Conservation (phyloP, 2,797 vertebrate genomes). For the Hydrolagus colliei region DNA sequence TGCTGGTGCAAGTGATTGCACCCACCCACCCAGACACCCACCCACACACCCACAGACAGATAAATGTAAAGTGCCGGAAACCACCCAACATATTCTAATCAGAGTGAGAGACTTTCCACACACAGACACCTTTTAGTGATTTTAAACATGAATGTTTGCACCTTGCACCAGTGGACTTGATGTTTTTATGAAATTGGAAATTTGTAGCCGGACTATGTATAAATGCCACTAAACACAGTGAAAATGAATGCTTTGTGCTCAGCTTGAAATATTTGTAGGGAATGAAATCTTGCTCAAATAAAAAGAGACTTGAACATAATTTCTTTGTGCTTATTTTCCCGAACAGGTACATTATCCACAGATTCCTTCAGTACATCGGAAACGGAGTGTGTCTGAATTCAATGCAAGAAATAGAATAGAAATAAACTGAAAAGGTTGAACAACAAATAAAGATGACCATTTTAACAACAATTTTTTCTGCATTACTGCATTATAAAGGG, state of each 20-base stretch:
- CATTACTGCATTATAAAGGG: no score
- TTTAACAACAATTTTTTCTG: background rate
- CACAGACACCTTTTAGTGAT: no score
- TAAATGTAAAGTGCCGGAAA: no score
- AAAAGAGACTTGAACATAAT: background rate
- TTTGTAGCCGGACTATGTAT: background rate
- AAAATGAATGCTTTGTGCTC: background rate
- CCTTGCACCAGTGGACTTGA: no score
- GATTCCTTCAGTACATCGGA: background rate
- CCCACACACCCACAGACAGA: no score
- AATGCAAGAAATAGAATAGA: no score
- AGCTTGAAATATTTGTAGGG: slow-evolving; percentile 3
- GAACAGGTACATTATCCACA: background rate
- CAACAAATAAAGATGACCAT: background rate
- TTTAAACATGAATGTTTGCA: no score
- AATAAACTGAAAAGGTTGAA: background rate
- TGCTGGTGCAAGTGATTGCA: no score
- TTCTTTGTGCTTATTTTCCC: background rate
- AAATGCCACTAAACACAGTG: background rate
- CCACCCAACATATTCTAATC: no score
- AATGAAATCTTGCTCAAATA: background rate
- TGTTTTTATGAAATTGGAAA: background rate
- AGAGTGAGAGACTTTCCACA: no score
- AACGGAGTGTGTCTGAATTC: no score
- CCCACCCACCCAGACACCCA: no score